Conservation (phyloP, 2,113 vertebrate genomes). For the Propithecus coquereli region DNA sequence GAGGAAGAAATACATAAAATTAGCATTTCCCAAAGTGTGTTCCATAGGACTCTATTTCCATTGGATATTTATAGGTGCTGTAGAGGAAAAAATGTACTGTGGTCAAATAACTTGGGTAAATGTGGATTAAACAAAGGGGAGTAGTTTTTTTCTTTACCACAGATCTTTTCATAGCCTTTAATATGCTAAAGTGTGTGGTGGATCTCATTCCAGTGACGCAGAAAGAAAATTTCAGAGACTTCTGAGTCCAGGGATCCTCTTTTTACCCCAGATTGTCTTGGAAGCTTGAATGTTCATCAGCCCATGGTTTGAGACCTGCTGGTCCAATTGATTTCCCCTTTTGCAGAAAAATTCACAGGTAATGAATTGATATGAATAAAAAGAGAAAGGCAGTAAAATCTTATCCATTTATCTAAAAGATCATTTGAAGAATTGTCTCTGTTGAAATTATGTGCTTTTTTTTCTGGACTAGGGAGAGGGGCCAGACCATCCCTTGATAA, state of each 20-base stretch:
- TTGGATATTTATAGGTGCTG: neutral
- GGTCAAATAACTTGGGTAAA: neutral
- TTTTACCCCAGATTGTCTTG: constrained; percentile 7
- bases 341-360: constrained; percentile 49
- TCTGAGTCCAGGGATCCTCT: neutral
- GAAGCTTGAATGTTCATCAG: neutral
- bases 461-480: neutral
- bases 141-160: neutral
- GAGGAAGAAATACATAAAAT: neutral
- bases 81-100: neutral
- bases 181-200: neutral
- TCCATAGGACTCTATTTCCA: neutral
- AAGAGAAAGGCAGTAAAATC: constrained; percentile 42
- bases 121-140: neutral
- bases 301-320: constrained; percentile 52
- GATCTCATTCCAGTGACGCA: neutral
- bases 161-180: constrained; percentile 9
- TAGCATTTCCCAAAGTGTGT: neutral
- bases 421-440: constrained; percentile 63
- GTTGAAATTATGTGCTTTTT: constrained; percentile 48
- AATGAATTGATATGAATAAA: constrained; percentile 63
- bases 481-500: constrained; percentile 33
- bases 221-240: neutral
- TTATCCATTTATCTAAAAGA: constrained; percentile 64
- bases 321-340: constrained; percentile 46